phyloP scores from a whole-genome alignment of 30 jellyfish, hydroid and myxozoan species.

The Sanderia malayensis region DNA sequence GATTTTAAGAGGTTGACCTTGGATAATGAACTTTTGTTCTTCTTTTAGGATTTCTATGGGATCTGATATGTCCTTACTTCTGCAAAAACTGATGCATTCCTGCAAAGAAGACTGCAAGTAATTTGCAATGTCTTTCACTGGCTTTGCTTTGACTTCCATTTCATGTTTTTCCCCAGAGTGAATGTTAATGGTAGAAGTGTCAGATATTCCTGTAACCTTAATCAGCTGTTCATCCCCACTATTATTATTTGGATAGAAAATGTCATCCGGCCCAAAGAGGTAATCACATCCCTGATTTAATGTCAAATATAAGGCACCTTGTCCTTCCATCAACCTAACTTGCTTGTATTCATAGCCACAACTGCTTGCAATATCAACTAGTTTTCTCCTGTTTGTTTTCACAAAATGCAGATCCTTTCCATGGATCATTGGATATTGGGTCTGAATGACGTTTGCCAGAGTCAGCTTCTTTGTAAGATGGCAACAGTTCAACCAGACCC shows the following conservation, averaged over 20 bases:
- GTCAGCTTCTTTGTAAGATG: not conserved
- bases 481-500: not conserved
- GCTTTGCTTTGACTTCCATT: not conserved
- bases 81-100: not conserved
- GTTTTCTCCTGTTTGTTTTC: not conserved
- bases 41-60: not conserved
- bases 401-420: not conserved
- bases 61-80: not conserved
- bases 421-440: not conserved
- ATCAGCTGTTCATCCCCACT: not conserved
- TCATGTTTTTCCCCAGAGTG: not conserved
- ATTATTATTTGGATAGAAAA: not conserved
- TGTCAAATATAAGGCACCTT: constrained; percentile 10
- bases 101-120: not conserved
- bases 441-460: not conserved
- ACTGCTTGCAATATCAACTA: not conserved
- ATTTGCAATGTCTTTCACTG: not conserved
- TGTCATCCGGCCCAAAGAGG: constrained; percentile 1
- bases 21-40: not conserved
- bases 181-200: not conserved
- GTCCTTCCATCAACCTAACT: constrained; percentile 14
- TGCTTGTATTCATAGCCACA: constrained; percentile 10
- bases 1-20: not conserved
- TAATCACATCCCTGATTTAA: constrained; percentile 4
- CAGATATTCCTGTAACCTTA: not conserved